These are phyloP conservation scores for Cirrhinus molitorella DNA, from an alignment of 2,797 vertebrate species.

Conservation along the genomic window DNA sequence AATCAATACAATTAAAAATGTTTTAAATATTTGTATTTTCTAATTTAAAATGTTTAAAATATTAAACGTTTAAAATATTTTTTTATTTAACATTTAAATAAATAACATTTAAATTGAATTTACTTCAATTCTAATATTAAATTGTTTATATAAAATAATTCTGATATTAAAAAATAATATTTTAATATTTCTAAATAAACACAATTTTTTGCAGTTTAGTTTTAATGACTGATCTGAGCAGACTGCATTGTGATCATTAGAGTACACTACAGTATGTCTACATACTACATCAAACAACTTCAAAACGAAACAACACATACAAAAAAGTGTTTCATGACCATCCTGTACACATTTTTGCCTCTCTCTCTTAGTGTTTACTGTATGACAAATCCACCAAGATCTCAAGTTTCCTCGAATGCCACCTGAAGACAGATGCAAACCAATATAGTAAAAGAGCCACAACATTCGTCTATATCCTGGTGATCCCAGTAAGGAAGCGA, in stretches of 20 bases:
- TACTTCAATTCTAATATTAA: too few species aligned
- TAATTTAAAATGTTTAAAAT: too few species aligned
- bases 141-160: too few species aligned
- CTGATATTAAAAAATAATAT: too few species aligned
- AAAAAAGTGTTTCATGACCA: neutral
- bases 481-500: neutral
- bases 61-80: too few species aligned
- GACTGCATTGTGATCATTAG: neutral
- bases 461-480: slow-evolving; percentile 9
- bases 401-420: slow-evolving; percentile 1
- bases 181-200: neutral
- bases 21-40: too few species aligned
- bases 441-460: neutral
- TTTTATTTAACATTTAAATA: too few species aligned
- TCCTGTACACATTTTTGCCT: too few species aligned
- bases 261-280: neutral
- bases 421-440: slow-evolving; percentile 13
- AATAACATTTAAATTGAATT: too few species aligned
- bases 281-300: neutral
- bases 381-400: neutral
- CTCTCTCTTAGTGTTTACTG: neutral
- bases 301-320: neutral
- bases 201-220: neutral
- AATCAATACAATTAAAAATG: too few species aligned
- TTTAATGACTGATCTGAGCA: neutral